Conservation (phyloP, 2,888 invertebrate species). For the Acronicta leporina region DNA sequence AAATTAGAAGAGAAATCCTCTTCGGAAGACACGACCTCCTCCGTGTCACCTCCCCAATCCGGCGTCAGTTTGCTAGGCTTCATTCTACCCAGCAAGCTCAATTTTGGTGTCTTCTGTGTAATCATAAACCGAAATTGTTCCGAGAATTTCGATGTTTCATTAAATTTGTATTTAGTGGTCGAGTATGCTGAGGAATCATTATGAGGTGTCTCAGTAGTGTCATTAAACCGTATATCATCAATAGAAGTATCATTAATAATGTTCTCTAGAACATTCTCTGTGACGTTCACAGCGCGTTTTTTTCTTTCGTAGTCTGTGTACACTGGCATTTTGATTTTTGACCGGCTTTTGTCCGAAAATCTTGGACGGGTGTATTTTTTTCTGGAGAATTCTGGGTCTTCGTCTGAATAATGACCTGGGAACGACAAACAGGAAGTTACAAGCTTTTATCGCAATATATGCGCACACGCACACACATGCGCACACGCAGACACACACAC, state of each 20-base stretch:
- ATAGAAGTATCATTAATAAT: slow-evolving; percentile 57
- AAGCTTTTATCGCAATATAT: too few species aligned
- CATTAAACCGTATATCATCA: slow-evolving; percentile 36
- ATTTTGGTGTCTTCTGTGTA: slow-evolving; percentile 45
- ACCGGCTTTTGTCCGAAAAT: slow-evolving; percentile 34
- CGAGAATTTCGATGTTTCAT: slow-evolving; percentile 1
- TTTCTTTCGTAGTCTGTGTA: slow-evolving; percentile 59
- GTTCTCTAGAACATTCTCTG: slow-evolving; percentile 63
- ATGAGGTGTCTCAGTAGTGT: slow-evolving; percentile 17
- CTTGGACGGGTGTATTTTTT: slow-evolving; percentile 37
- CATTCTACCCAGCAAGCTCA: slow-evolving; percentile 52
- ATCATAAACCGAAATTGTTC: slow-evolving; percentile 16
- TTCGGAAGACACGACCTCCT: slow-evolving; percentile 64
- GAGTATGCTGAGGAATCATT: not conserved
- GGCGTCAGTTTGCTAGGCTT: slow-evolving; percentile 50
- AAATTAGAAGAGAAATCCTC: slow-evolving; percentile 68
- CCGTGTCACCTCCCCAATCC: slow-evolving; percentile 47
- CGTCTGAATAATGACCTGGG: slow-evolving; percentile 62
- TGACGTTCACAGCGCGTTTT: slow-evolving; percentile 66
- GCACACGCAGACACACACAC: too few species aligned
- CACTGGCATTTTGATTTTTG: slow-evolving; percentile 34
- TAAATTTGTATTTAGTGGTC: slow-evolving; percentile 5
- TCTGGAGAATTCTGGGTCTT: slow-evolving; percentile 55
- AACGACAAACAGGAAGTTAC: not conserved
- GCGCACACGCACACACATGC: too few species aligned